Evolutionary conservation across 2,797 vertebrate genomes (phyloP).

Genomic region (Malacoctenus gilli): DNA sequence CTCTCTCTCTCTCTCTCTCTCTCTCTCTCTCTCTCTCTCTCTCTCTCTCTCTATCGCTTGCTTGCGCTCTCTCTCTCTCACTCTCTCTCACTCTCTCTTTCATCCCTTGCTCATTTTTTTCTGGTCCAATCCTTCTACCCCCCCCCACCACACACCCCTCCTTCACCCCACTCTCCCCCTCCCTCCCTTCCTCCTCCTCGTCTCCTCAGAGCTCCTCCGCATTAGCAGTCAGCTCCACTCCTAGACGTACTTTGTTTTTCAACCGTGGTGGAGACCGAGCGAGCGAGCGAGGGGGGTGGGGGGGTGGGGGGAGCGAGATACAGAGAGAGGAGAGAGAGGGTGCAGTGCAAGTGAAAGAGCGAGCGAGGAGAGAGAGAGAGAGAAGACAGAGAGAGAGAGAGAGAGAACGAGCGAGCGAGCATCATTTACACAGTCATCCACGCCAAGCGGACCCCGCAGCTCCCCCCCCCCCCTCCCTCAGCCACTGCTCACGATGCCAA

Average conservation of each 20-base stretch:
- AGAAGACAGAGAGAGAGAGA: slow-evolving; percentile 18
- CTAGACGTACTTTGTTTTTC: slow-evolving; percentile 81
- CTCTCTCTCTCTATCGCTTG: slow-evolving; percentile 30
- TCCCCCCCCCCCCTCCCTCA: slow-evolving; percentile 40
- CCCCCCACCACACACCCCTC: slow-evolving; percentile 27
- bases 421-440: slow-evolving; percentile 71
- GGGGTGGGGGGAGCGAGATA: slow-evolving; percentile 10
- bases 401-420: slow-evolving; percentile 44
- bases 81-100: slow-evolving; percentile 46
- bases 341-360: slow-evolving; percentile 29
- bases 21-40: slow-evolving; percentile 12
- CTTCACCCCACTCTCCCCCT: slow-evolving; percentile 50
- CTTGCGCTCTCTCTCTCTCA: slow-evolving; percentile 37
- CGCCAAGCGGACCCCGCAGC: slow-evolving; percentile 57
- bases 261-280: slow-evolving; percentile 73
- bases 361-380: no score
- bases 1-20: slow-evolving; percentile 16
- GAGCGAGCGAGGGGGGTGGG: slow-evolving; percentile 47
- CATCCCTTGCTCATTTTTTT: slow-evolving; percentile 62
- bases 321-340: slow-evolving; percentile 16
- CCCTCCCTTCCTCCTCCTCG: slow-evolving; percentile 23
- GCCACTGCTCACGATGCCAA: slow-evolving; percentile 71
- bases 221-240: slow-evolving; percentile 84
- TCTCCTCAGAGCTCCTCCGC: slow-evolving; percentile 70
- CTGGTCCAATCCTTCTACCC: slow-evolving; percentile 25